These are phyloP conservation scores for Acanthiza pusilla DNA, from an alignment of 2,797 vertebrate genomes.

Conservation along the genomic window DNA sequence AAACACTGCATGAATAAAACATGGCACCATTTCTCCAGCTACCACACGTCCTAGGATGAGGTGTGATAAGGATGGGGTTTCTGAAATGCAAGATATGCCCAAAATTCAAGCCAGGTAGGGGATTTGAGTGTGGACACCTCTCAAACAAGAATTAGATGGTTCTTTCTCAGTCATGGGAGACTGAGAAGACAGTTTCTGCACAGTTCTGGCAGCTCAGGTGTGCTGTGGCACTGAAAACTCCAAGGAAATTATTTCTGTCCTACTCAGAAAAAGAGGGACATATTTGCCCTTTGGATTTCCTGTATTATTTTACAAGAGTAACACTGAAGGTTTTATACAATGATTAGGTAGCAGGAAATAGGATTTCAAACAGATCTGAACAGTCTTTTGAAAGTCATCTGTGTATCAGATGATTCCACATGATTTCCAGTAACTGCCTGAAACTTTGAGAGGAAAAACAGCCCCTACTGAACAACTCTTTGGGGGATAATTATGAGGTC, in stretches of 20 bases:
- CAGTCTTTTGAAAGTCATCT: not conserved
- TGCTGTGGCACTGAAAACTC: not conserved
- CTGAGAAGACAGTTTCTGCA: not conserved
- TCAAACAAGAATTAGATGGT: rapidly evolving
- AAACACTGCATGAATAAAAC: slow-evolving; percentile 67
- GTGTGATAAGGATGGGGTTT: not conserved
- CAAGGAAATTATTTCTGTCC: not conserved
- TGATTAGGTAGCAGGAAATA: not conserved
- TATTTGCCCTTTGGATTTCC: not conserved
- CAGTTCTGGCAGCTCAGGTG: not conserved
- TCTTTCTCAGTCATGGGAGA: not conserved
- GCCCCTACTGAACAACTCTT: not conserved
- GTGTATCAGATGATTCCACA: not conserved
- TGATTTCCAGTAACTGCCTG: not conserved
- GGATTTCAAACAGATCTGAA: not conserved
- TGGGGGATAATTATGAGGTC: not conserved
- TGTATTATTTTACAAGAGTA: not conserved
- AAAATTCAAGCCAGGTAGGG: not conserved
- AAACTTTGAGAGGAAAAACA: not conserved
- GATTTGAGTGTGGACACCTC: not conserved
- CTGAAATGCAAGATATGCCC: not conserved
- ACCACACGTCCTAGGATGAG: not conserved
- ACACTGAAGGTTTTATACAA: not conserved
- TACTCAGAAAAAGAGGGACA: not conserved
- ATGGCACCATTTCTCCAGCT: slow-evolving; percentile 14